Evolutionary conservation across 2,113 vertebrate species (phyloP).

Genomic region (Cryptoleucopteryx plumbea): DNA sequence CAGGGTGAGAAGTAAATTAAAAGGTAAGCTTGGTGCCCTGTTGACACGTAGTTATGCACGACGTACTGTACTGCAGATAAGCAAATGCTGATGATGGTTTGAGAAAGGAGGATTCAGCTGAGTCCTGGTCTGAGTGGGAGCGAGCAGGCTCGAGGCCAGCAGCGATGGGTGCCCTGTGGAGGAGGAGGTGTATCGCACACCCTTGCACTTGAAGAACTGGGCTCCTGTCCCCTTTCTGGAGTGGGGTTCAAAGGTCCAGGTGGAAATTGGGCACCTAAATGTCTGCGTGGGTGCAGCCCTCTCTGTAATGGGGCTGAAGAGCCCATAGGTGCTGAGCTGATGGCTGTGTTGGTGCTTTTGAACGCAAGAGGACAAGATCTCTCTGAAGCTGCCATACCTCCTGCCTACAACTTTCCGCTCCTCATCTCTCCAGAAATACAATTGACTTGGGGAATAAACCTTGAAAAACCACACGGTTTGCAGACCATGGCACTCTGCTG

Average conservation of each 20-base stretch:
- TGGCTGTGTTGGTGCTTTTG: background rate
- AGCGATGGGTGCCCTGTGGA: accelerated
- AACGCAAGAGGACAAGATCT: background rate
- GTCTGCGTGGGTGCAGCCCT: background rate
- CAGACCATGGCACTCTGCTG: background rate
- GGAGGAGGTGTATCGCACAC: accelerated
- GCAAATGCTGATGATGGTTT: background rate
- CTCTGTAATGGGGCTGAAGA: background rate
- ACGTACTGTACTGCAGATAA: background rate
- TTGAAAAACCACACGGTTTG: background rate
- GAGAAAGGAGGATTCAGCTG: background rate
- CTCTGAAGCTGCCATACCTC: background rate
- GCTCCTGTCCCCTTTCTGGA: background rate
- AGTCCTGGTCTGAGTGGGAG: background rate
- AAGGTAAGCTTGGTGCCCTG: constrained; percentile 46
- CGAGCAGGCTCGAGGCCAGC: accelerated
- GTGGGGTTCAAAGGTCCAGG: background rate
- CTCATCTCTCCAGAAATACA: background rate
- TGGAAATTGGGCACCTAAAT: background rate
- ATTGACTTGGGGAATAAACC: background rate
- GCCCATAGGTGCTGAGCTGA: too few species aligned
- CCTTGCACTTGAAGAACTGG: background rate
- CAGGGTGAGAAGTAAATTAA: constrained; percentile 49
- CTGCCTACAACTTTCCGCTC: background rate
- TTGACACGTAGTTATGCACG: accelerated